Evolutionary conservation across 2,888 invertebrate species (phyloP), one percentile per base, ranked within the genome.

Genomic region (Fragum whitleyi): DNA sequence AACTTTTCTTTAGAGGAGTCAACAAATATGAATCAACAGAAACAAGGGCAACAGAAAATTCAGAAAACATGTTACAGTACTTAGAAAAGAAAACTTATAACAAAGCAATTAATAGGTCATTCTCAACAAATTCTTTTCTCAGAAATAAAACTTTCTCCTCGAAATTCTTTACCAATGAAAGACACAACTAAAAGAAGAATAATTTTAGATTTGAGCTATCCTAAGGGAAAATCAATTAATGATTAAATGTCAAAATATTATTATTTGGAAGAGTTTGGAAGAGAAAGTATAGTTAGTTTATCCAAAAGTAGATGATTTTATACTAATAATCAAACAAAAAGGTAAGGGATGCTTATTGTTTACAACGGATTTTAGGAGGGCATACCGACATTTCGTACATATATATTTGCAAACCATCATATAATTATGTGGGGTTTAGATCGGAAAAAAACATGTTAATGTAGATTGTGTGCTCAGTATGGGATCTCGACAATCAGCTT

Each of bases 291-390:
- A 59, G 3, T 7, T 28, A 7, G 59, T 6, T 21, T 59, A 26
- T 59, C 59, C 23, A 7, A 59, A 23, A 21, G 59, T 59, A 2
- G 26, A 59, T 59, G 59, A 59, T 59, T 59, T 59, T 28, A 51
- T 39, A 7, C 51, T 7, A 51, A n/a, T 51, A 7, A 51, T 51
- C 21, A 51, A 51, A 59, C 28, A 26, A 6, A 59, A 28, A 28
- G 23, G 3, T 21, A 23, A 21, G 26, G 59, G 23, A 2, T 59
- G 59, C 23, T 23, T 59, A 16, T 59, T 28, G 28, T 59, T 59
- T 21, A 59, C 6, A 59, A 59, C 26, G 21, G 23, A 59, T 59
- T 21, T 59, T 2, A 21, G 59, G 5, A 59, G 28, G 59, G 59
- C 59, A 6, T 59, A 59, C 3, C 2, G 59, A 14, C 59, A 59